These are phyloP conservation scores for Arion vulgaris DNA, from an alignment of 1,140 invertebrate genomes.

Conservation along the genomic window DNA sequence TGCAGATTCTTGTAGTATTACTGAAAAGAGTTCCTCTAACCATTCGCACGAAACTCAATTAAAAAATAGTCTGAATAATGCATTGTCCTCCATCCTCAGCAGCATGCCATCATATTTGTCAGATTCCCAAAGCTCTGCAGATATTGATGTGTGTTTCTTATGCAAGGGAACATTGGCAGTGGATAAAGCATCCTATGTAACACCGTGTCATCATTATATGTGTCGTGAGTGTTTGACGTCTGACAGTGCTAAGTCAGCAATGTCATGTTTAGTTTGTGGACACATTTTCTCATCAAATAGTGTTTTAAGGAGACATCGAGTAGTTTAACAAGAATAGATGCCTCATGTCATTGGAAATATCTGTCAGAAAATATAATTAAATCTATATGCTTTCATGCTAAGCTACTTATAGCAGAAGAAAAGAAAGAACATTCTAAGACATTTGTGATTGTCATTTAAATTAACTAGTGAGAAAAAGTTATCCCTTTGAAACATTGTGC, in stretches of 20 bases:
- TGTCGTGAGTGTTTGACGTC: not conserved
- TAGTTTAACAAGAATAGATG: not conserved
- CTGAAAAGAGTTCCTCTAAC: not conserved
- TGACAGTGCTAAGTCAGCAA: not conserved
- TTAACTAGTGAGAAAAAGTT: too few relatives aligned
- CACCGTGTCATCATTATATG: conserved; percentile 11
- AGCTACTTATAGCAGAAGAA: too few relatives aligned
- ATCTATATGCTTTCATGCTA: too few relatives aligned
- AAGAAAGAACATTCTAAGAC: too few relatives aligned
- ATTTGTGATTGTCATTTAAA: too few relatives aligned
- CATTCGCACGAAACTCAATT: not conserved
- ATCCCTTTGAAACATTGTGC: too few relatives aligned
- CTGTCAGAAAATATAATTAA: too few relatives aligned
- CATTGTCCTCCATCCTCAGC: not conserved
- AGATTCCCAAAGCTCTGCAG: not conserved
- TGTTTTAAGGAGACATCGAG: not conserved
- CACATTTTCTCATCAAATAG: not conserved
- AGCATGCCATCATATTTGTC: not conserved
- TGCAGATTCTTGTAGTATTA: not conserved
- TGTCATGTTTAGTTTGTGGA: not conserved
- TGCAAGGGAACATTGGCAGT: not conserved
- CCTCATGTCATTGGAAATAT: too few relatives aligned
- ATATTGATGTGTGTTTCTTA: not conserved
- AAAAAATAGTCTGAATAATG: conserved; percentile 6
- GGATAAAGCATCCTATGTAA: not conserved